Conservation (phyloP, 2,113 vertebrate species). For the Apteryx owenii region DNA sequence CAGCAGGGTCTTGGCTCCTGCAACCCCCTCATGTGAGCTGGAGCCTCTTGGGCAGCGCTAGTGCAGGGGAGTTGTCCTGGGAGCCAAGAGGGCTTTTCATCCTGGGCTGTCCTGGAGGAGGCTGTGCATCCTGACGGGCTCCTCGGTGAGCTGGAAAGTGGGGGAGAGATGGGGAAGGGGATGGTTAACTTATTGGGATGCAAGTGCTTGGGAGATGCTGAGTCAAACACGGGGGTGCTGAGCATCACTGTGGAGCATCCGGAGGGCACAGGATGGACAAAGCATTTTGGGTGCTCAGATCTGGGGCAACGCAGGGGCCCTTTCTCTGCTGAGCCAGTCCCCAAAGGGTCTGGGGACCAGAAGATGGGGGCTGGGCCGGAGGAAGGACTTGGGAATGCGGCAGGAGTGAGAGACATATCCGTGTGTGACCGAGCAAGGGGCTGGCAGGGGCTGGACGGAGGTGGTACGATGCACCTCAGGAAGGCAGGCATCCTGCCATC, state of each 20-base stretch:
- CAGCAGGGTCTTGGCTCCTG: neutral
- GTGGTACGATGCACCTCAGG: neutral
- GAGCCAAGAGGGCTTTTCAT: neutral
- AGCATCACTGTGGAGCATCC: neutral
- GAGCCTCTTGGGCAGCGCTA: neutral
- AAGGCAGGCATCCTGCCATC: neutral
- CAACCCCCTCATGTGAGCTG: neutral
- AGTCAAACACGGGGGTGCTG: accelerated
- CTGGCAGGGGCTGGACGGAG: neutral
- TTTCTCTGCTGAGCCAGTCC: neutral
- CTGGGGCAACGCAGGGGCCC: neutral
- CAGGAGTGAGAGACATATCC: neutral
- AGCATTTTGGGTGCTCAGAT: neutral
- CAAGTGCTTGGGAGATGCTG: neutral
- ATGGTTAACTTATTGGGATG: neutral
- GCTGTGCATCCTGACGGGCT: neutral
- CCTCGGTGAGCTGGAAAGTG: neutral
- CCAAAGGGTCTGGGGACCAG: neutral
- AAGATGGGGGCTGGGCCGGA: neutral
- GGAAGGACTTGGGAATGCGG: no score
- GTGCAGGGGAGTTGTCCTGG: neutral
- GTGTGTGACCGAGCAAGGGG: neutral
- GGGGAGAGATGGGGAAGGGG: neutral
- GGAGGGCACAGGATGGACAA: neutral
- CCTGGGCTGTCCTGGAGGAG: neutral